phyloP scores from a whole-genome alignment of 2,113 vertebrate species.

The Benitochromis conjunctus region DNA sequence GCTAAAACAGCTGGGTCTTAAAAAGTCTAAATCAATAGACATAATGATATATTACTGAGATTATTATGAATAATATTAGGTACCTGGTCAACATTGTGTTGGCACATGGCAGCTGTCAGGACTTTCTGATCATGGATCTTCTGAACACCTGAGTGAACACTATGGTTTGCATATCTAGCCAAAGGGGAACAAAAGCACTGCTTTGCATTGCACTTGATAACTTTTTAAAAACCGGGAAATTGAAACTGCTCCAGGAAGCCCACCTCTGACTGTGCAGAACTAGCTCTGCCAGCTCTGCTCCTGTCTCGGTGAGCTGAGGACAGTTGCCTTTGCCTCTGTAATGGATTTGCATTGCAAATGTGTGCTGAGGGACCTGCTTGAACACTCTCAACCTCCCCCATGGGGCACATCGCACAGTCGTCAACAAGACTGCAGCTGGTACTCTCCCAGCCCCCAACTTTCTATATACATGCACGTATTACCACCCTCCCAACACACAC shows the following conservation, averaged over 20 bases:
- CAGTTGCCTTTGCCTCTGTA: constrained; percentile 12
- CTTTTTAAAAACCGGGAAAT: background rate
- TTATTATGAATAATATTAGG: background rate
- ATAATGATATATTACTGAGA: background rate
- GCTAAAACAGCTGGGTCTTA: too few relatives aligned
- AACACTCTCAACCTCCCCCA: constrained; percentile 2
- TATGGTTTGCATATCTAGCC: background rate
- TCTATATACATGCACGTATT: background rate
- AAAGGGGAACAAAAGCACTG: background rate
- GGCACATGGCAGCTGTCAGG: background rate
- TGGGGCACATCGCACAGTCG: background rate
- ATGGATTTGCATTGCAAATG: constrained; percentile 63
- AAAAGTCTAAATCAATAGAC: background rate
- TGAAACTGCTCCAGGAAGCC: constrained; percentile 9
- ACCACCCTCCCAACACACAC: background rate
- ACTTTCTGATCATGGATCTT: background rate
- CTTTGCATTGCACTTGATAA: constrained; percentile 38
- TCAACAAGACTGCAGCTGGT: background rate
- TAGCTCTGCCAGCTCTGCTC: background rate
- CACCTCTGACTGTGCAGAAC: background rate
- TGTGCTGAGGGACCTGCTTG: constrained; percentile 17
- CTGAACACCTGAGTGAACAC: background rate
- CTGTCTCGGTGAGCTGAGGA: background rate
- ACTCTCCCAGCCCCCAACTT: background rate
- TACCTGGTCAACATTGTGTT: background rate